phyloP scores from a whole-genome alignment of 2,797 vertebrate genomes.

The Takifugu ocellatus region DNA sequence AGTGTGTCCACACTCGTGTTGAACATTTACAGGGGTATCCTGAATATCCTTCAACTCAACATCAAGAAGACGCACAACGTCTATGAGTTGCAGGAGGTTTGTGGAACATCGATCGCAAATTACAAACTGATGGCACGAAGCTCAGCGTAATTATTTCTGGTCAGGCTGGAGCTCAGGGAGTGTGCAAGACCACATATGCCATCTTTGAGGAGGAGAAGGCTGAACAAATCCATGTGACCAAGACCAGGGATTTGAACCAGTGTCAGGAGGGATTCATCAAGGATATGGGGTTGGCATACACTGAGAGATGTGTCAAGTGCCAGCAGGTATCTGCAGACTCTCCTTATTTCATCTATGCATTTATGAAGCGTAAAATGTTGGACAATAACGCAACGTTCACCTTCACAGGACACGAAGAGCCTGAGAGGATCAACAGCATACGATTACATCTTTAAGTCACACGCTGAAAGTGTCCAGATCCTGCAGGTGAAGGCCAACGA shows the following conservation, averaged over 20 bases:
- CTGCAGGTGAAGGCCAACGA: slow-evolving; percentile 74
- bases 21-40: slow-evolving; percentile 75
- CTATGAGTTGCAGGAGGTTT: slow-evolving; percentile 81
- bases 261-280: slow-evolving; percentile 78
- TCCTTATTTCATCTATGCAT: too few species aligned
- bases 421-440: slow-evolving; percentile 69
- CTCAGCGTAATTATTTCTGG: background rate
- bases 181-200: slow-evolving; percentile 82
- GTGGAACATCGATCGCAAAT: too few species aligned
- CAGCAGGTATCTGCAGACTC: slow-evolving; percentile 67
- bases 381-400: slow-evolving; percentile 22
- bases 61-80: slow-evolving; percentile 76
- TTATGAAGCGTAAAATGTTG: background rate
- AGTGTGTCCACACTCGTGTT: slow-evolving; percentile 64
- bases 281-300: slow-evolving; percentile 76
- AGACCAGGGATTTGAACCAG: slow-evolving; percentile 79
- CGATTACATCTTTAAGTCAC: slow-evolving; percentile 78
- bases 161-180: slow-evolving; percentile 76
- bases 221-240: slow-evolving; percentile 69
- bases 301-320: slow-evolving; percentile 67
- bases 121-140: too few species aligned
- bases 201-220: slow-evolving; percentile 73
- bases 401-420: slow-evolving; percentile 10
- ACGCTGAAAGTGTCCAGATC: slow-evolving; percentile 64
- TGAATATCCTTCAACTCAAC: slow-evolving; percentile 76